Percentiles rank a stretch among this genome's conserved stretches.
These are phyloP conservation scores for Drosophila demipolita DNA, from an alignment of 2,888 invertebrate species.

Conservation along the genomic window DNA sequence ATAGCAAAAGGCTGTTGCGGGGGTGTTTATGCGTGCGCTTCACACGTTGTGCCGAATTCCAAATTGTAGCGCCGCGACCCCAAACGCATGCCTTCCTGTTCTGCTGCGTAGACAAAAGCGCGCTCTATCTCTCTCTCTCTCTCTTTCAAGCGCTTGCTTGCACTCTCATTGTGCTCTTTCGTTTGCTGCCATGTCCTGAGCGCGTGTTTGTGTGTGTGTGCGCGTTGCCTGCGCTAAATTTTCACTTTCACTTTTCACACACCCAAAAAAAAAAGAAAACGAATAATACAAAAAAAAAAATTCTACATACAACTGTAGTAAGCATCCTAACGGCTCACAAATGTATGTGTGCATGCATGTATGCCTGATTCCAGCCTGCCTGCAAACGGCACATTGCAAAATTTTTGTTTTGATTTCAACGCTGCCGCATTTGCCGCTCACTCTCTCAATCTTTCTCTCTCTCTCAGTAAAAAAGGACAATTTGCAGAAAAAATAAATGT, in stretches of 20 bases:
- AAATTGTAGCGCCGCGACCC: conserved; percentile 37
- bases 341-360: conserved; percentile 10
- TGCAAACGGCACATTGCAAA: conserved; percentile 27
- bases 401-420: conserved; percentile 57
- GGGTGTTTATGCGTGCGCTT: conserved; percentile 67
- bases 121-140: not conserved
- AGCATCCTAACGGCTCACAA: conserved; percentile 28
- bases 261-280: conserved; percentile 74
- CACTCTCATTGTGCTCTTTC: conserved; percentile 46
- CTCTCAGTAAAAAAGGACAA: conserved; percentile 11
- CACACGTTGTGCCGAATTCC: conserved; percentile 68
- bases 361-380: conserved; percentile 2
- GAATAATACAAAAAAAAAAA: conserved; percentile 16
- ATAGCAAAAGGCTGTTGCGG: conserved; percentile 38
- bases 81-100: conserved; percentile 45
- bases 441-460: conserved; percentile 34
- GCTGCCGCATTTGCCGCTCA: conserved; percentile 43
- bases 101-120: conserved; percentile 36
- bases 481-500: conserved; percentile 33
- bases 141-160: conserved; percentile 25
- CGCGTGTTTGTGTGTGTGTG: conserved; percentile 28
- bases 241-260: conserved; percentile 84
- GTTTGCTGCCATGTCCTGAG: conserved; percentile 43
- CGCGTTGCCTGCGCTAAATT: conserved; percentile 72
- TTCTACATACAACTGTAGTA: conserved; percentile 42